These are phyloP conservation scores for Maccullochella peelii DNA, from an alignment of 2,113 vertebrate genomes.

Conservation along the genomic window DNA sequence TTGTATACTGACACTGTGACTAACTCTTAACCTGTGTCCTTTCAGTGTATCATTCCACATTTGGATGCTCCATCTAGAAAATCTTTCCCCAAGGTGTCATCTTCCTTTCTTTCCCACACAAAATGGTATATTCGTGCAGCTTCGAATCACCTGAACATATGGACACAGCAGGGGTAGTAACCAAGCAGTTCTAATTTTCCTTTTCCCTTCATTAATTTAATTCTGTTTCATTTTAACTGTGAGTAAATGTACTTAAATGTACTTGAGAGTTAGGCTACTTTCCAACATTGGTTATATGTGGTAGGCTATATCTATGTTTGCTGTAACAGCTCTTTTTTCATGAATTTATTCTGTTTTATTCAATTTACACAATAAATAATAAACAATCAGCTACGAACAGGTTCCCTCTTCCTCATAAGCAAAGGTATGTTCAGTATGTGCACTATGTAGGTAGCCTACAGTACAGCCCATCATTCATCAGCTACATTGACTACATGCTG, in stretches of 20 bases:
- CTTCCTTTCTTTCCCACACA: constrained; percentile 87
- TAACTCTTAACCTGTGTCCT: constrained; percentile 87
- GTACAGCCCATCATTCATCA: constrained; percentile 3
- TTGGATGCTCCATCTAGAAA: constrained; percentile 91
- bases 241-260: not conserved
- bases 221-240: not conserved
- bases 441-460: not conserved
- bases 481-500: not conserved
- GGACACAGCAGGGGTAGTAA: not conserved
- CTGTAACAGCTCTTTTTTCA: not conserved
- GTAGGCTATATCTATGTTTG: no score
- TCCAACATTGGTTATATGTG: not conserved
- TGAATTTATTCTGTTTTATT: not conserved
- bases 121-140: constrained; percentile 93
- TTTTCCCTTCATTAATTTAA: not conserved
- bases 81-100: constrained; percentile 87
- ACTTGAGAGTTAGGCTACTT: not conserved
- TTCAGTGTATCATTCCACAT: constrained; percentile 91
- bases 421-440: not conserved
- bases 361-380: not conserved
- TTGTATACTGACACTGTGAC: not conserved
- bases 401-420: not conserved
- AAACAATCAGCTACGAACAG: not conserved
- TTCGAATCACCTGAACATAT: constrained; percentile 84
- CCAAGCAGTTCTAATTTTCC: not conserved